Base-by-base conservation (phyloP, 2,797 vertebrate genomes). In the Thunnus albacares region DNA sequence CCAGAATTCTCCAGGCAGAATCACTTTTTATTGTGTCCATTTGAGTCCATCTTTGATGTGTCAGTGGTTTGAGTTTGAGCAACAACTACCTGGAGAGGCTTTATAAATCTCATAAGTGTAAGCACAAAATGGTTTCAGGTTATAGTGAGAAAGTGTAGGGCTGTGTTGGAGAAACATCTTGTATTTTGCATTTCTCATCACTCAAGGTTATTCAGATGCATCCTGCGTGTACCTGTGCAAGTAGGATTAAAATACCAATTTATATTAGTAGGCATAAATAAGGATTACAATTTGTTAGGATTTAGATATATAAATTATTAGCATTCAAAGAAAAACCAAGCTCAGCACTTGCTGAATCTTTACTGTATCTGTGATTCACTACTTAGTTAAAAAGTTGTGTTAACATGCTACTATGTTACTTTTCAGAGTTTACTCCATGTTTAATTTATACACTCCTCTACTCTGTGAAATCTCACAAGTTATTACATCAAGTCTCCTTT, bases 31-130 rank as follows among this genome's bases (percentile, higher is more conserved):
- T 22, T 70, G 28, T 35, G 61, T 76, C 69, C 28, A 35, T 75
- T 77, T 43, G 41, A 66, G 43, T 49, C 12, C 57, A 26, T 68
- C 73, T 82, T 60, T 74, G 75, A 82, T 83, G 82, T 66, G 79
- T 86, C 74, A 78, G 83, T 26, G 22, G 17, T 77, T 69, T 64
- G 67, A 57, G 65, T 66, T 74, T 53, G 45, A 71, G 45, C 56
- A 41, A 59, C 52, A 61, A 64, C 58, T 47, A 71, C 75, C 75
- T 67, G 56, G 30, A 75, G 64, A 76, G 63, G 61, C 49, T 80
- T 71, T 58, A 56, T 45, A 53, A 22, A 67, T 79, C 71, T 56
- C 43, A 55, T 24, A 71, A 49, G 63, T 63, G 82, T 76, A 71
- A 87, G 70, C 75, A 85, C 47, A 85, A 82, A 77, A 47, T 30